A percentile compares a stretch with the other conserved stretches of the same genome.
phyloP scores from a whole-genome alignment of 2,113 vertebrate genomes.

The Neofelis nebulosa region DNA sequence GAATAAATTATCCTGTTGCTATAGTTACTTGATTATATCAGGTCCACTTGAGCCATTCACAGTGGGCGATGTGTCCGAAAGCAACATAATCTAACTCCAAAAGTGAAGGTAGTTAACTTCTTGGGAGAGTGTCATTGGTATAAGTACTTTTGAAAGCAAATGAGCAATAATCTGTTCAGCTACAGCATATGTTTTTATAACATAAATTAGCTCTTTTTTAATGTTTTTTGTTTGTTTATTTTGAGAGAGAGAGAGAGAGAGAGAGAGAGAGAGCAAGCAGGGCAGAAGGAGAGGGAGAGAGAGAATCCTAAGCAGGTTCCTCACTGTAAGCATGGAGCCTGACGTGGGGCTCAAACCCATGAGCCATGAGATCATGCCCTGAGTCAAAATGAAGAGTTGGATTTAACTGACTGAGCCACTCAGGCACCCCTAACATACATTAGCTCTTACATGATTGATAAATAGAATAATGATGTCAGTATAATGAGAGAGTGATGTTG shows the following conservation, averaged over 20 bases:
- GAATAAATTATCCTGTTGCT: not conserved
- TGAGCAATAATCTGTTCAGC: not conserved
- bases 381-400: too few relatives aligned
- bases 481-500: not conserved
- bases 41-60: not conserved
- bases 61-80: not conserved
- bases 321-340: too few relatives aligned
- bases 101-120: not conserved
- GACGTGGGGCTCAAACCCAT: too few relatives aligned
- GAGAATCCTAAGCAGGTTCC: too few relatives aligned
- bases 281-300: too few relatives aligned
- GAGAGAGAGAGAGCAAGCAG: too few relatives aligned
- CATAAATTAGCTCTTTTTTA: not conserved
- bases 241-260: too few relatives aligned
- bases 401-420: too few relatives aligned
- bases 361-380: too few relatives aligned
- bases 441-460: not conserved
- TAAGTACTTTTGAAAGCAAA: not conserved
- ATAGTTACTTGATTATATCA: not conserved
- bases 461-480: not conserved
- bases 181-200: not conserved
- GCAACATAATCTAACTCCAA: not conserved
- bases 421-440: too few relatives aligned
- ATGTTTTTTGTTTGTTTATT: too few relatives aligned
- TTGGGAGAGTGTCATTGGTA: too few relatives aligned